Evolutionary conservation across 2,113 vertebrate species (phyloP), one percentile per base, ranked within the genome.

Genomic region (Hymenochirus boettgeri): DNA sequence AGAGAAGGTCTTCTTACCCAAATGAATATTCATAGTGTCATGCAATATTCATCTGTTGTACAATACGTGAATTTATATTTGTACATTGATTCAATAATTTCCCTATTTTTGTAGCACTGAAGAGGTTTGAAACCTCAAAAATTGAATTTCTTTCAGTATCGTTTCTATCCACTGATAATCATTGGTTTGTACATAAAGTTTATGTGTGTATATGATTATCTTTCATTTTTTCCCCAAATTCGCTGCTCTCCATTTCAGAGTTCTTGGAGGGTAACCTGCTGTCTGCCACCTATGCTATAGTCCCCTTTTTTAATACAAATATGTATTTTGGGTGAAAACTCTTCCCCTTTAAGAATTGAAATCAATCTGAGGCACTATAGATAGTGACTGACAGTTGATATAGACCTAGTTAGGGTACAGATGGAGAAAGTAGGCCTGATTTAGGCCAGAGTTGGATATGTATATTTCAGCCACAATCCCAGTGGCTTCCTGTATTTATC

Each of bases 71-170:
- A 42, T 42, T 42, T 42, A 42, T 42, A 42, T 42, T 42, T 42
- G 5, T 42, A 18, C 39, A 42, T 42, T 42, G 39, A 42, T 42
- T 42, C 39, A 42, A 42, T 42, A 15, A 42, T 42, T 42, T 42
- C 39, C 39, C 39, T 42, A 42, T 42, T 58, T 48, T 64, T 66
- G 55, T 66, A 66, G 64, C 64, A 66, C 64, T 66, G 64, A 58
- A 66, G 45, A 17, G 29, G 54, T 46, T n/a, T 51, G 18, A 27
- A 58, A 50, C 64, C 31, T 66, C 55, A 9, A 3, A 8, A 29
- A 31, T 19, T 17, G 25, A 17, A 59, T 17, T 58, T 39, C 13
- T 46, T 59, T 66, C 50, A 29, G 19, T 26, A 55, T 17, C 23
- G 55, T 37, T 58, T 58, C 8, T 25, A 33, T 66, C 46, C 63